Conservation (phyloP, 2,797 vertebrate species). For the Epinephelus awoara region DNA sequence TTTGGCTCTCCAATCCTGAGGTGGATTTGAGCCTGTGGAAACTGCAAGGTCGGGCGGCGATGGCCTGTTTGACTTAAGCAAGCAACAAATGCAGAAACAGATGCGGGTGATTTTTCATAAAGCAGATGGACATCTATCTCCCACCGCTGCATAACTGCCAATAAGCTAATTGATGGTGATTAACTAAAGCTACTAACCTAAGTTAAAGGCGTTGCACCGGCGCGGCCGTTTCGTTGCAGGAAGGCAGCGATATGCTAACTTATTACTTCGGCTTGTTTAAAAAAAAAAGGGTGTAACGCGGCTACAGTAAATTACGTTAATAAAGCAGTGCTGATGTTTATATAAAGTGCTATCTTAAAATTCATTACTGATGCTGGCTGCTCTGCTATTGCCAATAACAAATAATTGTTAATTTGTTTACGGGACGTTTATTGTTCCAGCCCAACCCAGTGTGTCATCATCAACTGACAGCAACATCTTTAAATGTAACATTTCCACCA, state of each 20-base stretch:
- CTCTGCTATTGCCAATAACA: background rate
- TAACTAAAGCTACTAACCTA: slow-evolving; percentile 9
- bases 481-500: slow-evolving; percentile 15
- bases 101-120: slow-evolving; percentile 21
- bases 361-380: background rate
- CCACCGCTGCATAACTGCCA: background rate
- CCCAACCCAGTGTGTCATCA: slow-evolving; percentile 75
- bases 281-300: slow-evolving; percentile 66
- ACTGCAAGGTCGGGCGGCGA: slow-evolving; percentile 80
- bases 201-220: slow-evolving; percentile 55
- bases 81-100: slow-evolving; percentile 43
- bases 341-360: background rate
- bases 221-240: slow-evolving; percentile 46
- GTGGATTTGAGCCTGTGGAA: slow-evolving; percentile 24
- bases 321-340: background rate
- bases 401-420: slow-evolving; percentile 63
- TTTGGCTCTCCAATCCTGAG: slow-evolving; percentile 13
- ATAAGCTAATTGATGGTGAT: background rate
- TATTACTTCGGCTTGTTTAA: slow-evolving; percentile 50
- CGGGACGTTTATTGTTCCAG: slow-evolving; percentile 69
- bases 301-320: slow-evolving; percentile 13
- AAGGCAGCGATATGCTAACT: slow-evolving; percentile 59
- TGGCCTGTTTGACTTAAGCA: slow-evolving; percentile 67
- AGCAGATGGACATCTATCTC: background rate
- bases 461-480: slow-evolving; percentile 56